A percentile compares a stretch with the other conserved stretches of the same genome.
These are phyloP conservation scores for Sitta europaea DNA, from an alignment of 2,113 vertebrate species.

Conservation along the genomic window DNA sequence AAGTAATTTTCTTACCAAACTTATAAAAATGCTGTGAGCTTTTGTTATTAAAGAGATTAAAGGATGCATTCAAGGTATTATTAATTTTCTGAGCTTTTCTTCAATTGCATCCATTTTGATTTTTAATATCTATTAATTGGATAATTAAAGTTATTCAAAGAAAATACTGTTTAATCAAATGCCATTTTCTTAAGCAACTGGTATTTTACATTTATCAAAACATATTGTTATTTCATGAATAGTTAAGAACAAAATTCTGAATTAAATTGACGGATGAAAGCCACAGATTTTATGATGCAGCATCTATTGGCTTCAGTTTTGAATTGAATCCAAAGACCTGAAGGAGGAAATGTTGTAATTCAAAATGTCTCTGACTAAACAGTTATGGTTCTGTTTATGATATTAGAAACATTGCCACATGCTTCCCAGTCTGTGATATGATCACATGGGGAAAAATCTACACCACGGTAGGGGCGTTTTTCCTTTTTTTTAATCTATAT, in stretches of 20 bases:
- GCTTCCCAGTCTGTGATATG: not conserved
- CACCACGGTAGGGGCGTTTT: not conserved
- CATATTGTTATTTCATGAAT: not conserved
- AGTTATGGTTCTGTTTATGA: constrained; percentile 5
- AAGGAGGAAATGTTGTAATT: not conserved
- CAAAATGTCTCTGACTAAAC: constrained; percentile 15
- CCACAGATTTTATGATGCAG: not conserved
- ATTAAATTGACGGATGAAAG: not conserved
- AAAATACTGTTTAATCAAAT: not conserved
- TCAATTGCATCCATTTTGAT: not conserved
- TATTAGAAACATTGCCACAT: constrained; percentile 9
- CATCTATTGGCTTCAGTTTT: not conserved
- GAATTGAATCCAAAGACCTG: not conserved
- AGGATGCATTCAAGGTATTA: not conserved
- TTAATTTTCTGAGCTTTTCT: not conserved
- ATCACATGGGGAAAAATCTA: not conserved
- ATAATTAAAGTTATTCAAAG: not conserved
- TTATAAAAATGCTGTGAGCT: not conserved
- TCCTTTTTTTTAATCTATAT: not conserved
- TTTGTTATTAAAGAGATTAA: constrained; percentile 1
- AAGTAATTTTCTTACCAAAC: not conserved
- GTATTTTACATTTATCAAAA: not conserved
- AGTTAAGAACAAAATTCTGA: not conserved
- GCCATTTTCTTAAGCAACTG: not conserved
- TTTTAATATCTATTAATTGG: not conserved